phyloP scores from a whole-genome alignment of 2,888 invertebrate genomes.

The Melanargia galathea region DNA sequence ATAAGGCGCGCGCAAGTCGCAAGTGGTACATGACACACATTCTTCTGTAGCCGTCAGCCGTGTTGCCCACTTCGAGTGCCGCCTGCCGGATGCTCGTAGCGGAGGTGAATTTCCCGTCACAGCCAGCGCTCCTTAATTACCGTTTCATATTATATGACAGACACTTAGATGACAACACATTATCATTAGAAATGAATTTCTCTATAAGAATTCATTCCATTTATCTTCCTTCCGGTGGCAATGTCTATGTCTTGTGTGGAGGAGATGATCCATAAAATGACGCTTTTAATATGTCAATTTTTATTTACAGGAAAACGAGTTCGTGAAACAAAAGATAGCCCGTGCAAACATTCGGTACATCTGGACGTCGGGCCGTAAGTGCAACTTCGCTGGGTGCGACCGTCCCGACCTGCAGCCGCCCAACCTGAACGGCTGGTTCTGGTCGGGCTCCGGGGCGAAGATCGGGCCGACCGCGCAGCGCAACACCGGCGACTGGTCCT shows the following conservation, averaged over 20 bases:
- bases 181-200: background rate
- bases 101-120: conserved; percentile 62
- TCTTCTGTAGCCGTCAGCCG: conserved; percentile 56
- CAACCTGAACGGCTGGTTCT: conserved; percentile 95
- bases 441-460: conserved; percentile 96
- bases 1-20: conserved; percentile 52
- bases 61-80: conserved; percentile 67
- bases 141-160: conserved; percentile 18
- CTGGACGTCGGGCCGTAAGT: conserved; percentile 96
- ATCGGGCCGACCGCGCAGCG: conserved; percentile 94
- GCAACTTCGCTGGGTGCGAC: conserved; percentile 95
- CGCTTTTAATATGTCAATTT: background rate
- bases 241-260: too few species aligned
- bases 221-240: background rate
- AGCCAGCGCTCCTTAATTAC: conserved; percentile 38
- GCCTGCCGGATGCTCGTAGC: conserved; percentile 66
- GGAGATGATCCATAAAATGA: too few species aligned
- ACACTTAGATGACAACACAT: conserved; percentile 10
- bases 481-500: conserved; percentile 95
- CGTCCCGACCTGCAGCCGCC: conserved; percentile 91
- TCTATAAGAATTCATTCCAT: background rate
- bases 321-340: conserved; percentile 92
- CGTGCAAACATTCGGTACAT: conserved; percentile 91
- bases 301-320: conserved; percentile 87
- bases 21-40: conserved; percentile 74